Conservation (phyloP, 2,888 invertebrate species). For the Callyntrura guangdongensis region DNA sequence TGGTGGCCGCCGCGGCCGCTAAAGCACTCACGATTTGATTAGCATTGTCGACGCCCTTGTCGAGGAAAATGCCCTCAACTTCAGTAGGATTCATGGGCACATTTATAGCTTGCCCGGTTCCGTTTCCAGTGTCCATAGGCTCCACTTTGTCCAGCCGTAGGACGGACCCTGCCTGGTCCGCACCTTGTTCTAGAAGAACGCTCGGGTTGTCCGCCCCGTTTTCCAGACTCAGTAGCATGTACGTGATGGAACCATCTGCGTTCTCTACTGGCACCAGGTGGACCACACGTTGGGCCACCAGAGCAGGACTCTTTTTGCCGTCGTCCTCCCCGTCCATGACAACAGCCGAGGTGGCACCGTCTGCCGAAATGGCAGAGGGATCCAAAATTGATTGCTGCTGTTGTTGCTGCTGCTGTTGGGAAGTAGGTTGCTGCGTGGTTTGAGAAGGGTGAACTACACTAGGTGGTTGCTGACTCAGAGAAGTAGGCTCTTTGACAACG, state of each 20-base stretch:
- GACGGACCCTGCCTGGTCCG: slow-evolving; percentile 32
- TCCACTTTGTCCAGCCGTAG: slow-evolving; percentile 62
- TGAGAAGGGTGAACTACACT: slow-evolving; percentile 10
- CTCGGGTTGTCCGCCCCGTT: slow-evolving; percentile 54
- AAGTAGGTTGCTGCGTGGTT: not conserved
- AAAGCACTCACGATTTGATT: slow-evolving; percentile 63
- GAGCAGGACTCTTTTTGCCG: not conserved
- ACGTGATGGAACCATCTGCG: slow-evolving; percentile 80
- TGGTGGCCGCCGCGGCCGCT: slow-evolving; percentile 3
- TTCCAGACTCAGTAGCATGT: slow-evolving; percentile 80
- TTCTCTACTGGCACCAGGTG: slow-evolving; percentile 83
- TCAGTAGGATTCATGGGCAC: slow-evolving; percentile 53
- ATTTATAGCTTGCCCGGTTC: not conserved
- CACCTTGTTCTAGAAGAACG: slow-evolving; percentile 53
- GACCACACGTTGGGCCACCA: slow-evolving; percentile 76
- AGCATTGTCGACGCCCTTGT: slow-evolving; percentile 46
- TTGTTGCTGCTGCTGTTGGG: slow-evolving; percentile 25
- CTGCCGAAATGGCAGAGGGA: not conserved
- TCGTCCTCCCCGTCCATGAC: not conserved
- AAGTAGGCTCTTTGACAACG: not conserved
- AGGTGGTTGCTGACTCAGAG: not conserved
- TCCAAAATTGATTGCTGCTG: not conserved
- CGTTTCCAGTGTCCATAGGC: slow-evolving; percentile 1
- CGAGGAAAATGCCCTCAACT: slow-evolving; percentile 57
- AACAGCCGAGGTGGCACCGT: not conserved